Evolutionary conservation across 2,888 invertebrate species (phyloP), one percentile per base, ranked within the genome.

Genomic region (Hetaerina titia): DNA sequence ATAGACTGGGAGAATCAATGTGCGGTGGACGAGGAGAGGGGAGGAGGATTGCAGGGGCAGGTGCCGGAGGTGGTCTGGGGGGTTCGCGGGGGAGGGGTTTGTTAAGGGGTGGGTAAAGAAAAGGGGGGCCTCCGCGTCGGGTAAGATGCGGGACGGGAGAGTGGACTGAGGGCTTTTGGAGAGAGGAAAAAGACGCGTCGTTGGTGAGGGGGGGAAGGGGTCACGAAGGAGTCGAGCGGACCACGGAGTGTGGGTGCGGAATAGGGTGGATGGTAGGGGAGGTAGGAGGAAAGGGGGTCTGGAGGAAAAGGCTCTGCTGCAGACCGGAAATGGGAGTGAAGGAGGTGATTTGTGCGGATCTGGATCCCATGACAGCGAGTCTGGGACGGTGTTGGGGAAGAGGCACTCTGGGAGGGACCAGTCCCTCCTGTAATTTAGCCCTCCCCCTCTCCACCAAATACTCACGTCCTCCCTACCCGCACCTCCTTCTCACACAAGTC

Each of bases 381-480:
- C 81, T 81, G 8, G 31, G 31, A 81, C 81, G 11, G 69, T 31
- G 81, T 81, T 13, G 81, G 81, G 25, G 31, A 81, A 81, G 31
- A 81, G 81, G 81, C 25, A 15, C 81, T 81, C 81, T 13, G 81
- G 81, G 81, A 81, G 81, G 31, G 81, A 81, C 81, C 15, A 15
- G 81, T 81, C 81, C 81, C 81, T 31, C 25, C 81, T 31, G 81
- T 81, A 81, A 81, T 81, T 81, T 81, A n/a, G 81, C 31, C 81
- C 22, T 15, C 81, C 25, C 31, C 13, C 11, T 25, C 69, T 69
- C 69, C n/a, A 5, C 69, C 69, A n/a, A 69, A 69, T 6, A n/a
- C 69, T 19, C 69, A 11, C 17, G 13, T 1, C 17, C 60, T 60
- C 4, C 60, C 60, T 17, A 60, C 81, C 11, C 81, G 7, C n/a